Conservation (phyloP, 2,888 invertebrate species). For the Dorcus parallelipipedus region DNA sequence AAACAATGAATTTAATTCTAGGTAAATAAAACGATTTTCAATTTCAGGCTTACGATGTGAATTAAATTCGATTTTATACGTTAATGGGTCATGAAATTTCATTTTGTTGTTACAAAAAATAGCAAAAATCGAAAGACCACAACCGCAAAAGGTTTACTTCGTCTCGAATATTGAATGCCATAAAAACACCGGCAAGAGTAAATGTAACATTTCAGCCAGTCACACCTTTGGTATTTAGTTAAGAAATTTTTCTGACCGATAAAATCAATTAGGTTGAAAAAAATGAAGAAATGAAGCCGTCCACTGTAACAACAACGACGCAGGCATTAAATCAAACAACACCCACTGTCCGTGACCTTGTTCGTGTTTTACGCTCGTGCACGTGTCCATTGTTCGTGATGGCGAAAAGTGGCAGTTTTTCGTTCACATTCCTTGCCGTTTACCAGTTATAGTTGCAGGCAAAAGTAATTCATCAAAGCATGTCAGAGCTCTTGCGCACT, state of each 20-base stretch:
- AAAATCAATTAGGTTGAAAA: conserved; percentile 9
- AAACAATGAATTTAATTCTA: too few relatives aligned
- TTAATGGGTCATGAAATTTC: neutral
- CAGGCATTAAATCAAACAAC: conserved; percentile 1
- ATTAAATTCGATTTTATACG: neutral
- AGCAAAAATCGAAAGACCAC: neutral
- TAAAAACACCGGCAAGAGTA: neutral
- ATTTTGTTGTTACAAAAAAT: neutral
- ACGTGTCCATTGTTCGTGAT: too few relatives aligned
- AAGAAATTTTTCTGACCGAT: conserved; percentile 3
- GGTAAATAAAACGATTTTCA: too few relatives aligned
- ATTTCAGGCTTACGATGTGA: conserved; percentile 6
- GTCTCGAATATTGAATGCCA: neutral
- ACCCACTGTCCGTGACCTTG: neutral
- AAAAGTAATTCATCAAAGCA: too few relatives aligned
- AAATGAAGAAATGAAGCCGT: neutral
- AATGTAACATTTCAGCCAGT: conserved; percentile 2
- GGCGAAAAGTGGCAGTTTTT: too few relatives aligned
- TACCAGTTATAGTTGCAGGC: too few relatives aligned
- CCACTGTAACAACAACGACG: neutral
- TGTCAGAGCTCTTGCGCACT: too few relatives aligned
- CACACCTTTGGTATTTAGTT: conserved; percentile 3
- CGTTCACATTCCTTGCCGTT: too few relatives aligned
- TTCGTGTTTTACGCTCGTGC: neutral
- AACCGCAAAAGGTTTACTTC: conserved; percentile 3